Conservation (phyloP, 1,140 invertebrate species). For the Drosophila subpulchrella region DNA sequence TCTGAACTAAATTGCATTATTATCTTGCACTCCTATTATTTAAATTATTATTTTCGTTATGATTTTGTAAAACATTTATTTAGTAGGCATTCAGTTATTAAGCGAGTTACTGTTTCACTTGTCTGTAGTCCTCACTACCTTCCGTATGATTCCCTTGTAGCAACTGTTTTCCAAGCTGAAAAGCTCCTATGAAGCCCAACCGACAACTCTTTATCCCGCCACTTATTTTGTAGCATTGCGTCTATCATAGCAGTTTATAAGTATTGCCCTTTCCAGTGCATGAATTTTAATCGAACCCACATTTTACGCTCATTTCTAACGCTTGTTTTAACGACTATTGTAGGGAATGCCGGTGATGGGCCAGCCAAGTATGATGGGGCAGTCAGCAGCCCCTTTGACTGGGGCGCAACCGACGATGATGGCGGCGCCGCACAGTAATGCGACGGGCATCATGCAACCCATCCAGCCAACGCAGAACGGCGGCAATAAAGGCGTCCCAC, state of each 20-base stretch:
- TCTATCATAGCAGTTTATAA: conserved; percentile 55
- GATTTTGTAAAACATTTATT: background rate
- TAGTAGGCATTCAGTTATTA: conserved; percentile 7
- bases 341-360: conserved; percentile 84
- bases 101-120: conserved; percentile 22
- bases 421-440: conserved; percentile 79
- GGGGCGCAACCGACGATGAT: conserved; percentile 83
- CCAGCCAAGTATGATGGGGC: conserved; percentile 70
- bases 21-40: conserved; percentile 30
- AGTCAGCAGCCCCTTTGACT: conserved; percentile 82
- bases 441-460: conserved; percentile 74
- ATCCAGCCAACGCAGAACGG: conserved; percentile 76
- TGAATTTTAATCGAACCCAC: conserved; percentile 30
- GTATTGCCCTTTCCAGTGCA: conserved; percentile 50
- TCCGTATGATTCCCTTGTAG: conserved; percentile 31
- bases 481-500: conserved; percentile 75
- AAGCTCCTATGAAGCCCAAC: conserved; percentile 11
- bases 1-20: conserved; percentile 31
- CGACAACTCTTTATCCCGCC: conserved; percentile 27
- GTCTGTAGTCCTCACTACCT: conserved; percentile 38
- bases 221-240: conserved; percentile 59
- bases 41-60: conserved; percentile 9
- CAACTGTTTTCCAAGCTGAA: conserved; percentile 37
- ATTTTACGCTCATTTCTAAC: background rate
- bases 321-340: conserved; percentile 42